phyloP scores from a whole-genome alignment of 2,113 vertebrate genomes.

The Tachysurus vachellii region DNA sequence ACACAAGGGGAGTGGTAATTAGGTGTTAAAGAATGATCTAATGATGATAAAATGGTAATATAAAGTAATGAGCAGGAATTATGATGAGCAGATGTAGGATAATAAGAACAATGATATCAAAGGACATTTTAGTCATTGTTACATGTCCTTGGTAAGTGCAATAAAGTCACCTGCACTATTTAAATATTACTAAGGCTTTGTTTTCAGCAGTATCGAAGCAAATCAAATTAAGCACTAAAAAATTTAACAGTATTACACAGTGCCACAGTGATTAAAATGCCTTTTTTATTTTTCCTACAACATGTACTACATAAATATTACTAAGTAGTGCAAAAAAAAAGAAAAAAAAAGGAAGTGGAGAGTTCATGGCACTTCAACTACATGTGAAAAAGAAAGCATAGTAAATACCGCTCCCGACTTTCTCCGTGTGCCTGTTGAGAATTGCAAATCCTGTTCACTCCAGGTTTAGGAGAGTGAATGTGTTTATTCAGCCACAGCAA shows the following conservation, averaged over 20 bases:
- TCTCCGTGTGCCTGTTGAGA: not conserved
- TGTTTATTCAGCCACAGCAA: constrained; percentile 9
- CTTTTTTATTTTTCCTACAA: not conserved
- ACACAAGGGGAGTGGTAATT: constrained; percentile 23
- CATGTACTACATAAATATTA: not conserved
- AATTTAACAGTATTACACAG: not conserved
- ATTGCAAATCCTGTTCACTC: constrained; percentile 26
- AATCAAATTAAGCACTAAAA: not conserved
- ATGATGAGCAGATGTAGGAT: not conserved
- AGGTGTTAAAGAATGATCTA: constrained; percentile 14
- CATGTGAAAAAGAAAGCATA: not conserved
- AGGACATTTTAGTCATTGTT: not conserved
- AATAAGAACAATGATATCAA: not conserved
- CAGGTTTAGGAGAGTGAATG: constrained; percentile 36
- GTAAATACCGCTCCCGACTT: not conserved
- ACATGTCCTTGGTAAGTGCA: not conserved
- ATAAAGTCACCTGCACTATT: not conserved
- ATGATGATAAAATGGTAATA: constrained; percentile 14
- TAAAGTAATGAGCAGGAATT: constrained; percentile 8
- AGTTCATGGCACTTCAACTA: not conserved
- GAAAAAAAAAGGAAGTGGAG: not conserved
- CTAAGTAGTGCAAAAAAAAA: not conserved
- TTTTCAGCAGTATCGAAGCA: not conserved
- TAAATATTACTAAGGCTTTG: not conserved
- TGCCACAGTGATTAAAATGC: not conserved